phyloP scores from a whole-genome alignment of 2,113 vertebrate species.

The Centrocercus urophasianus region DNA sequence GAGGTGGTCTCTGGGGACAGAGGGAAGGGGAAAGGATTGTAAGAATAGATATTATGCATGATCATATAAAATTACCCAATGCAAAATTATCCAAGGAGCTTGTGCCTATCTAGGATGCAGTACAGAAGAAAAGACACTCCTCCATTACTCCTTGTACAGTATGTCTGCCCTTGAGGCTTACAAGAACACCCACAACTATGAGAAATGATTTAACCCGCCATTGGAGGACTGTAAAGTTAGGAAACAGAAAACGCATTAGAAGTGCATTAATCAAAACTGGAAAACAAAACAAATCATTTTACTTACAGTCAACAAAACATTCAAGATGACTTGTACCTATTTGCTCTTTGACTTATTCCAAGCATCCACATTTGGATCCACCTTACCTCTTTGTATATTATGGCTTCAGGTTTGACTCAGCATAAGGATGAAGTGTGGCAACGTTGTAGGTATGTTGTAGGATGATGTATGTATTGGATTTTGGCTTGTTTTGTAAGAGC shows the following conservation, averaged over 20 bases:
- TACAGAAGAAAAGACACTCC: neutral
- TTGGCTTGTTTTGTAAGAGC: neutral
- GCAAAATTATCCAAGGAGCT: neutral
- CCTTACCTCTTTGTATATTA: slow-evolving; percentile 5
- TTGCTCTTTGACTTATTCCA: neutral
- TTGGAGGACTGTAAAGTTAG: neutral
- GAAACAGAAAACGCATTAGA: slow-evolving; percentile 51
- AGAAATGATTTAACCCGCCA: slow-evolving; percentile 33
- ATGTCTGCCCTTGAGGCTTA: slow-evolving; percentile 2
- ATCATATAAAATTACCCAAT: neutral
- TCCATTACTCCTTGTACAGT: neutral
- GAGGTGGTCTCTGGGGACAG: neutral
- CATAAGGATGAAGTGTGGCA: neutral
- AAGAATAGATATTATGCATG: neutral
- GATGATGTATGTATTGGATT: neutral
- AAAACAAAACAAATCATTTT: slow-evolving; percentile 36
- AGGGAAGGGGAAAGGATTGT: neutral
- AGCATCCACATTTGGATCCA: neutral
- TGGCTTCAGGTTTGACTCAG: neutral
- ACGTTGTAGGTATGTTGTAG: neutral
- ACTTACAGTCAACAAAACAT: slow-evolving; percentile 21
- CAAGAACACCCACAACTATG: neutral
- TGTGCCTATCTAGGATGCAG: neutral
- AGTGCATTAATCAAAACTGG: slow-evolving; percentile 3
- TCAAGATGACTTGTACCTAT: neutral